Conservation (phyloP, 1,140 invertebrate species). For the Drosophila baimaii region DNA sequence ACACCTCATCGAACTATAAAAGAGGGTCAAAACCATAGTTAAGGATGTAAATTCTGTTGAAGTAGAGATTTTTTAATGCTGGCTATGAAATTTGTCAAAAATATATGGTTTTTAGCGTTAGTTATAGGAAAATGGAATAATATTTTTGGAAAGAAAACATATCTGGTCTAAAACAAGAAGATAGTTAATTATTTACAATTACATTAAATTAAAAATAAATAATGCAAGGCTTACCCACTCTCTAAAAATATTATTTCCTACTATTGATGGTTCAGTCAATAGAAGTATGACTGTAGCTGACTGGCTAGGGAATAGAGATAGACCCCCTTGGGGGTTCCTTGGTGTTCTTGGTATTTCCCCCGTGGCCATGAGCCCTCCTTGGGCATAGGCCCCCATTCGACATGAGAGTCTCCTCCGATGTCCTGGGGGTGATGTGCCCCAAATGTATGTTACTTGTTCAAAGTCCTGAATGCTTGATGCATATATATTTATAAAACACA, state of each 20-base stretch:
- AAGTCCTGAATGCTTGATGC: constrained; percentile 1
- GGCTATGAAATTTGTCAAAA: background rate
- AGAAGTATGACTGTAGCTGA: constrained; percentile 12
- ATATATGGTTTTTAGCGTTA: background rate
- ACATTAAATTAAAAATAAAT: background rate
- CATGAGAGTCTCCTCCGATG: background rate
- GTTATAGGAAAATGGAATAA: background rate
- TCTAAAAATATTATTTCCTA: background rate
- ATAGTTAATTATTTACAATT: background rate
- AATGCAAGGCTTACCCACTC: background rate
- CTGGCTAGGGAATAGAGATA: background rate
- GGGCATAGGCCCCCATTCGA: background rate
- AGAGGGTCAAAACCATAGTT: fast-evolving
- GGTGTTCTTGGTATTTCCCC: background rate
- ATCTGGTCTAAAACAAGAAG: too few relatives aligned
- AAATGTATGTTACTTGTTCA: constrained; percentile 42
- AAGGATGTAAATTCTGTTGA: background rate
- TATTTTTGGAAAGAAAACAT: background rate
- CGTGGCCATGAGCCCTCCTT: background rate
- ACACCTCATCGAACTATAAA: background rate
- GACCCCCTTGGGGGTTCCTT: background rate
- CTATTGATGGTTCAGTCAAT: background rate
- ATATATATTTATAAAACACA: constrained; percentile 16
- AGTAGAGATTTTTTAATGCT: background rate
- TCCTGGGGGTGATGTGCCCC: too few relatives aligned